Base-by-base conservation (phyloP, 2,888 invertebrate genomes). In the Chelonus formosanus region DNA sequence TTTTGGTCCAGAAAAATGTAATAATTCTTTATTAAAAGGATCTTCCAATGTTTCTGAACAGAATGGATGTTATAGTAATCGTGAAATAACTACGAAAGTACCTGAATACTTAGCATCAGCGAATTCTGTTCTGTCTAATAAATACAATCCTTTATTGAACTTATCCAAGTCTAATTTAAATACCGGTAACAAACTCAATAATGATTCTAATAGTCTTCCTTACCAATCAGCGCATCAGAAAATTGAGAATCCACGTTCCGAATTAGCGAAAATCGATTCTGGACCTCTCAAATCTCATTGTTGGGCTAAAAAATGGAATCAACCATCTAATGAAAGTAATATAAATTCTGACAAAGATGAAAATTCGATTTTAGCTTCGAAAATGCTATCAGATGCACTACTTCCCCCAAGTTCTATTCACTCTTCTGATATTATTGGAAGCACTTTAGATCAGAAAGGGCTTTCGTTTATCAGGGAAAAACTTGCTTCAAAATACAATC, bases 381-480 rank as follows among this genome's bases (percentile, higher is more conserved):
- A 73, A 61, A 77, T 82, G 69, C 68, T 82, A 20, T 74, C 77
- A 20, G 78, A 80, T 52, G 79, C 79, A 50, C 68, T 82, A 43
- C 67, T 79, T 48, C 79, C 80, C 10, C 79, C 80, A 4, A 81
- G 78, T 69, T 73, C 76, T 3, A 65, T 78, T 20, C 72, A 79
- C 54, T 60, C 75, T 2, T 71, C 70, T 47, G 79, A 82, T 53
- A 81, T 83, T 36, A 74, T 82, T 54, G 79, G 80, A 8, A 83
- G 83, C 57, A 82, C 80, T 32, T 67, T 83, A 32, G 78, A 80
- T 63, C 68, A 75, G 63, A 69, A 78, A 36, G 76, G 70, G 59
- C 66, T 83, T 44, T 75, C 68, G 32, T 80, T 70, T 55, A 82
- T 82, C 57, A 76, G 78, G 7, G 79, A 82, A 54, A 77, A 82